These are phyloP conservation scores for Ctenopoma multispine DNA, from an alignment of 2,797 vertebrate genomes.

Conservation along the genomic window DNA sequence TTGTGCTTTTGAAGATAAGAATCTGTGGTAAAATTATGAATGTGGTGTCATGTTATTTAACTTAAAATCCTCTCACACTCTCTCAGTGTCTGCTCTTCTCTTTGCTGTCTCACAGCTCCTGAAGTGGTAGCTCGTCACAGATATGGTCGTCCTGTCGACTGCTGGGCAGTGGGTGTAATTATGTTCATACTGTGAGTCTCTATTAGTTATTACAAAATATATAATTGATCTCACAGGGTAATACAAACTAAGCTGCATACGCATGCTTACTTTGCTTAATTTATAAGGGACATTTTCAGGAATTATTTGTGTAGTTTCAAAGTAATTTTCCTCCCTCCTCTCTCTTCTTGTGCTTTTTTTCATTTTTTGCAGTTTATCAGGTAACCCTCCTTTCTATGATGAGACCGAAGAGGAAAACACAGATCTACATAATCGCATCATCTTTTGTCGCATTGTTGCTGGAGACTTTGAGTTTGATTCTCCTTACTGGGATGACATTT, in stretches of 20 bases:
- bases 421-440: conserved; percentile 89
- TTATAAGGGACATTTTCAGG: background rate
- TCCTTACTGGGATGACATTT: conserved; percentile 91
- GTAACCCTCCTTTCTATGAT: conserved; percentile 91
- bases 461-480: conserved; percentile 92
- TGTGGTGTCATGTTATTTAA: conserved; percentile 28
- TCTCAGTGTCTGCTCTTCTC: conserved; percentile 10
- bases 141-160: conserved; percentile 91
- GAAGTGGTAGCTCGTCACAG: conserved; percentile 90
- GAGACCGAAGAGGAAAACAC: conserved; percentile 90
- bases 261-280: conserved; percentile 10
- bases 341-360: background rate
- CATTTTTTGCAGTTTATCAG: conserved; percentile 82
- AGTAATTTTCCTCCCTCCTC: background rate
- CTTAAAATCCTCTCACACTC: conserved; percentile 30
- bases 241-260: background rate
- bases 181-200: conserved; percentile 90
- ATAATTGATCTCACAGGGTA: background rate
- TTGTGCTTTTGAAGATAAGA: conserved; percentile 41
- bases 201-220: conserved; percentile 14
- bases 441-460: conserved; percentile 90
- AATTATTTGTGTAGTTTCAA: background rate
- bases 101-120: conserved; percentile 79
- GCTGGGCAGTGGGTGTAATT: conserved; percentile 91
- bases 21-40: conserved; percentile 34